Percentiles rank a stretch among this genome's conserved stretches.
Evolutionary conservation across 2,888 invertebrate species (phyloP).

Genomic region (Bugulina stolonifera): DNA sequence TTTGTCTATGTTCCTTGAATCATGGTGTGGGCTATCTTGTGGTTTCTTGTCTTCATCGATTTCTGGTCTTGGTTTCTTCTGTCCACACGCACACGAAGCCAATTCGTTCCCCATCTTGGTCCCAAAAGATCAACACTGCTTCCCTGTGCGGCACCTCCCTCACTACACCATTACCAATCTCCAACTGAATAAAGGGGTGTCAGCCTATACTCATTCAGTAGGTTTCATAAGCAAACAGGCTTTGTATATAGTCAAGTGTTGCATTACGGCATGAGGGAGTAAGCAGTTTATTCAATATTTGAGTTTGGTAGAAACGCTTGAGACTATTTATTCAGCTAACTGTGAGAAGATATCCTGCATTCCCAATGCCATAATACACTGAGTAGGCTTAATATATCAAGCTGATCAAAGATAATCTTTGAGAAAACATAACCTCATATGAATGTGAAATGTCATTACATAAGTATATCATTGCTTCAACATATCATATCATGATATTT

Average conservation of each 20-base stretch:
- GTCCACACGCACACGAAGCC: constrained; percentile 8
- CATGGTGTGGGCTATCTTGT: not conserved
- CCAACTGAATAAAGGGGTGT: too few species aligned
- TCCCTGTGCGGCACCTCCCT: not conserved
- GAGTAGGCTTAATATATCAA: too few species aligned
- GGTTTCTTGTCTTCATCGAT: constrained; percentile 14
- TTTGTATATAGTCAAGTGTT: not conserved
- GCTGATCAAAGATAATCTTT: too few species aligned
- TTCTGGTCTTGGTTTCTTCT: not conserved
- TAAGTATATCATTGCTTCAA: too few species aligned
- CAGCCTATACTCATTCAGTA: too few species aligned
- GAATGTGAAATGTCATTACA: too few species aligned
- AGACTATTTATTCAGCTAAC: not conserved
- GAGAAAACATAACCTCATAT: too few species aligned
- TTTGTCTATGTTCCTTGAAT: not conserved
- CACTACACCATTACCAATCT: too few species aligned
- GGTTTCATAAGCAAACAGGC: not conserved
- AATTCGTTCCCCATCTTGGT: constrained; percentile 18
- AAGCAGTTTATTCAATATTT: not conserved
- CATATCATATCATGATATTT: too few species aligned
- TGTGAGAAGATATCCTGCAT: not conserved
- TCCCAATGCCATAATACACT: too few species aligned
- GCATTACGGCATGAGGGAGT: not conserved
- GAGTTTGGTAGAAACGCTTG: not conserved
- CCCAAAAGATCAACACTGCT: too few species aligned